Evolutionary conservation across 2,113 vertebrate genomes (phyloP), one percentile per base, ranked within the genome.

Genomic region (Psittacus erithacus): DNA sequence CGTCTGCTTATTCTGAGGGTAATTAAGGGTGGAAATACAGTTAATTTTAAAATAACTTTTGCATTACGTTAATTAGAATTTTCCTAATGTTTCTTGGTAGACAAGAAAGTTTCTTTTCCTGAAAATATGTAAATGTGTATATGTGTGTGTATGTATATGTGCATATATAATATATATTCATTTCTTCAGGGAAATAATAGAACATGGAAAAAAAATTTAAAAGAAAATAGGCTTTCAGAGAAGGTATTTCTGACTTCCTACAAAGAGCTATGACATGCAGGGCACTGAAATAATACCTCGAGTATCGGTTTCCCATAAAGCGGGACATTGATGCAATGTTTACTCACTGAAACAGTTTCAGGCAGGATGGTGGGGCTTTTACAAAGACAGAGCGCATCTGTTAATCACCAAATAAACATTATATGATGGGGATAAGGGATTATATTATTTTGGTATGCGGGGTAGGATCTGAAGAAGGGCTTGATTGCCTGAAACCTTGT

Each of bases 1-100:
- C 15, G 16, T 63, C 50, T 82, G 10, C 62, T 92, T 83, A 59
- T 64, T 84, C 17, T 50, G 69, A 59, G 9, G 8, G 10, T 46
- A 86, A 33, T 65, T 67, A 69, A 46, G 49, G 7, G 7, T 35
- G 55, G 39, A 63, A 74, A 81, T 5, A 7, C 7, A 33, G 22
- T 76, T 95, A 82, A 71, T 60, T 93, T 88, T 50, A 55, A 83
- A 84, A 33, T 67, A 68, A 64, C 24, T 71, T 74, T 46, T 81
- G 4, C 13, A 50, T 53, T 2, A 4, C n/a, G 7, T 28, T 18
- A 63, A 10, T 79, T 75, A 38, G 9, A 50, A 41, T 81, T 89
- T 87, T 89, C 20, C 10, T 39, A 44, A 39, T 55, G 3, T 75
- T 71, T 62, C 44, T 74, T 81, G 29, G 5, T 14, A 73, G 52